Conservation (phyloP, 2,888 invertebrate genomes). For the Cheilosia soror region DNA sequence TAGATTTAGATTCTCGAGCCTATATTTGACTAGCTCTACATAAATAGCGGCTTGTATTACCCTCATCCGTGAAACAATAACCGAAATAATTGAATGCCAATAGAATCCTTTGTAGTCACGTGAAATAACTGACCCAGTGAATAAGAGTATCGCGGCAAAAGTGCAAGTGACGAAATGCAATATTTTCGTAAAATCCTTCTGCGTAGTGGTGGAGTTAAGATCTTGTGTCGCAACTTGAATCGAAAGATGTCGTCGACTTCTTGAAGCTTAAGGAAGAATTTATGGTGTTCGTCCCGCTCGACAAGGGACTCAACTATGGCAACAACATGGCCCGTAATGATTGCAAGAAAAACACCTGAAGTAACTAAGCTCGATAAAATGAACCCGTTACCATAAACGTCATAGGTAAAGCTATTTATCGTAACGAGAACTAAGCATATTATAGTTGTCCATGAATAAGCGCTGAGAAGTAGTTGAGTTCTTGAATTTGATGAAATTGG, state of each 20-base stretch:
- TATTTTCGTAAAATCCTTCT: slow-evolving; percentile 31
- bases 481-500: slow-evolving; percentile 31
- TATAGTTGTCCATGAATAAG: slow-evolving; percentile 26
- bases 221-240: slow-evolving; percentile 9
- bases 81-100: slow-evolving; percentile 18
- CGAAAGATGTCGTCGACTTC: slow-evolving; percentile 50
- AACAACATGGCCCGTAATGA: neutral
- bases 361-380: slow-evolving; percentile 30
- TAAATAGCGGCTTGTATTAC: slow-evolving; percentile 38
- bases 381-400: too few relatives aligned
- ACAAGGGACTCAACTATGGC: slow-evolving; percentile 32
- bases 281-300: slow-evolving; percentile 4
- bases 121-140: neutral
- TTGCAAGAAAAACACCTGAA: slow-evolving; percentile 19
- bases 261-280: slow-evolving; percentile 34
- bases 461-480: slow-evolving; percentile 13
- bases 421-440: neutral
- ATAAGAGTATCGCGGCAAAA: neutral
- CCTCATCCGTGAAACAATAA: slow-evolving; percentile 26
- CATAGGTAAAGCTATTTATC: slow-evolving; percentile 3
- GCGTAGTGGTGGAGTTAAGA: neutral
- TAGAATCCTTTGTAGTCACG: slow-evolving; percentile 31
- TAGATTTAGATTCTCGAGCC: slow-evolving; percentile 31
- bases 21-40: slow-evolving; percentile 33
- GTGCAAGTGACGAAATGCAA: neutral